Percentiles rank a stretch among this genome's conserved stretches.
phyloP scores from a whole-genome alignment of 2,113 vertebrate species.

The Callopanchax toddi region DNA sequence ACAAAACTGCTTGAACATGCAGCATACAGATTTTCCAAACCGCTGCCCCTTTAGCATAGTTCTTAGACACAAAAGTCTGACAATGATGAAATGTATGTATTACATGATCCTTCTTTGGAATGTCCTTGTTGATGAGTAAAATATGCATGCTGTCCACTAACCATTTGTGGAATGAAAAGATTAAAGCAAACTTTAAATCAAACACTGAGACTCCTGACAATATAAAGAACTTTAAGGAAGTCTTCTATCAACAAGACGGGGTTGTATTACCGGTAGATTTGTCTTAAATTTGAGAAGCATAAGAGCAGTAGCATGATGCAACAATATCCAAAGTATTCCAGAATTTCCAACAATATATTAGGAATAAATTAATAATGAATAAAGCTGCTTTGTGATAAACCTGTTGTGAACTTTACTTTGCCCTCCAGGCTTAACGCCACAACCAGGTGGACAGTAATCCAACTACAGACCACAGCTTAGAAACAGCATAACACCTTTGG shows the following conservation, averaged over 20 bases:
- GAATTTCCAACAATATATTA: too few relatives aligned
- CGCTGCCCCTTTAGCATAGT: background rate
- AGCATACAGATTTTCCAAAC: slow-evolving; percentile 20
- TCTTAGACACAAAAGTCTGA: background rate
- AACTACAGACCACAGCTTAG: slow-evolving; percentile 42
- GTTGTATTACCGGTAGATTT: too few relatives aligned
- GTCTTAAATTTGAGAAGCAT: too few relatives aligned
- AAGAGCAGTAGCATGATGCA: too few relatives aligned
- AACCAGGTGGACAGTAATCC: slow-evolving; percentile 49
- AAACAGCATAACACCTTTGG: slow-evolving; percentile 44
- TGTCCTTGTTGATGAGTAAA: background rate
- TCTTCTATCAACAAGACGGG: too few relatives aligned
- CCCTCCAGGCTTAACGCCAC: slow-evolving; percentile 25
- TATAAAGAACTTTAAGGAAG: too few relatives aligned
- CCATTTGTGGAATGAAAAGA: too few relatives aligned
- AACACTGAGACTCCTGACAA: too few relatives aligned
- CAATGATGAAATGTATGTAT: background rate
- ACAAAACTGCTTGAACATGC: slow-evolving; percentile 62
- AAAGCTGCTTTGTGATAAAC: slow-evolving; percentile 17
- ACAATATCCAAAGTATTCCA: too few relatives aligned
- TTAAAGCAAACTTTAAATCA: too few relatives aligned
- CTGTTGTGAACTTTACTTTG: slow-evolving; percentile 16
- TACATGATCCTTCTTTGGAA: background rate
- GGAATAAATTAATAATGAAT: background rate
- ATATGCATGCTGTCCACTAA: too few relatives aligned